Base-by-base conservation (phyloP, 2,797 vertebrate species). In the Oophaga sylvatica region DNA sequence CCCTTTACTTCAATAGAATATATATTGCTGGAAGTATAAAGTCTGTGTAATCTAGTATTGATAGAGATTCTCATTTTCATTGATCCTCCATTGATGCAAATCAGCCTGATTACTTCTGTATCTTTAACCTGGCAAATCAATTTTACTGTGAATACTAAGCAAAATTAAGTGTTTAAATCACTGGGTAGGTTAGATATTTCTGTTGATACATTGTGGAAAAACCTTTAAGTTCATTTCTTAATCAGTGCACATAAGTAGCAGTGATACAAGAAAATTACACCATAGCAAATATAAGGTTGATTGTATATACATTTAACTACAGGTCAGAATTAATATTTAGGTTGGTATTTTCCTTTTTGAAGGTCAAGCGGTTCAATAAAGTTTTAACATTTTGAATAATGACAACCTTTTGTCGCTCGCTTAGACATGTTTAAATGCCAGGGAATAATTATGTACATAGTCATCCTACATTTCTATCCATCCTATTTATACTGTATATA, bases 321-420 rank as follows among this genome's bases (percentile, higher is more conserved):
- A 26, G 79, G 79, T 81, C 79, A 81, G 20, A 22, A 48, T 81
- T 81, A 63, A 65, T 62, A 81, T 20, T 60, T 65, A 65, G 22
- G 20, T 2, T 81, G 79, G 20, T 35, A 81, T 81, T 81, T 65
- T 31, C 63, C 1, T 41, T 65, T 65, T 48, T 31, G 8, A 31
- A 65, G 60, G 79, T 48, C 79, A 81, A 65, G 31, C 3, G 29
- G 77, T 60, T 79, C 15, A 10, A 48, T 81, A 81, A 81, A 45
- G 60, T 65, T 65, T 78, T 65, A 65, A 22, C 20, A 48, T 65
- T 45, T 48, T 48, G 31, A 81, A 22, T 45, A 48, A 62, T 13
- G 17, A 62, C 29, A 62, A 80, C 19, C 9, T 22, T 41, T 67
- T 67, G 26, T 1, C 4, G n/a, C n/a, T 26, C 12, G n/a, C 26